These are phyloP conservation scores for Triops cancriformis DNA, from an alignment of 1,140 invertebrate genomes.

Conservation along the genomic window DNA sequence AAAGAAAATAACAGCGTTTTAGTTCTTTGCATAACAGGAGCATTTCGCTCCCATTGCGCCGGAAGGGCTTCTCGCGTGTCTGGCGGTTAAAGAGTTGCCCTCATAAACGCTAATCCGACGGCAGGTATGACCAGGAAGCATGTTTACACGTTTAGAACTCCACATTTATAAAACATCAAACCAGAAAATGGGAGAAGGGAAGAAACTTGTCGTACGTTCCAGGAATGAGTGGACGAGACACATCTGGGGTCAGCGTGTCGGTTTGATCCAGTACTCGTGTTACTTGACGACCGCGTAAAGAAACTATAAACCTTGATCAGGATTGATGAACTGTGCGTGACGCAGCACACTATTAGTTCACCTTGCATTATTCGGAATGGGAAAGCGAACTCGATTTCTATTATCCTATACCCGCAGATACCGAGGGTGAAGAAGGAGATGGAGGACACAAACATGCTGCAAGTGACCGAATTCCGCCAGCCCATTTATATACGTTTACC, in stretches of 20 bases:
- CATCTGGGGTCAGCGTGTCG: neutral
- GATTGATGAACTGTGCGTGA: neutral
- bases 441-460: slow-evolving; percentile 1
- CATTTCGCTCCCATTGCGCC: neutral
- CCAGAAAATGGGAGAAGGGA: neutral
- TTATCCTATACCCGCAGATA: neutral
- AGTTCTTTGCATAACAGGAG: neutral
- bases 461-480: neutral
- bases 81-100: neutral
- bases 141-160: neutral
- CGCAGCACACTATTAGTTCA: slow-evolving; percentile 10
- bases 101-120: neutral
- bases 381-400: neutral
- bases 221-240: neutral
- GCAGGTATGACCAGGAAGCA: slow-evolving; percentile 4
- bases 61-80: neutral
- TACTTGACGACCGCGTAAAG: neutral
- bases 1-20: neutral
- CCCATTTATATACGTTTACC: neutral
- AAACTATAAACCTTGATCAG: neutral
- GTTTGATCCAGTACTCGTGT: too few species aligned
- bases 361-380: neutral
- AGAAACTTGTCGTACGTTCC: neutral
- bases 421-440: neutral
- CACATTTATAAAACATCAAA: too few species aligned